A percentile compares a stretch with the other conserved stretches of the same genome.
phyloP scores from a whole-genome alignment of 2,113 vertebrate species.

The Chaetorhynchus papuensis region DNA sequence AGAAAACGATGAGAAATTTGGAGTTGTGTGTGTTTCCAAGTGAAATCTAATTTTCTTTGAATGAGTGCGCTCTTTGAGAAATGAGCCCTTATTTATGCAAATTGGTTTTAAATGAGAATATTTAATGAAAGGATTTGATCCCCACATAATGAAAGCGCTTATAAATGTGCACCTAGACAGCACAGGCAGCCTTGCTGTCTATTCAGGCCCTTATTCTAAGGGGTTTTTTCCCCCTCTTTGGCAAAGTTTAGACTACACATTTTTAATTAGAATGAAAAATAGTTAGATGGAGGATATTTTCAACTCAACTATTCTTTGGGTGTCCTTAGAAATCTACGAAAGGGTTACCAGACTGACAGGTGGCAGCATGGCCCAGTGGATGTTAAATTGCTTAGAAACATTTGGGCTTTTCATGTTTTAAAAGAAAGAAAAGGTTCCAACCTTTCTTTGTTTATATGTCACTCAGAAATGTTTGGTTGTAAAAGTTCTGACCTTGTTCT shows the following conservation, averaged over 20 bases:
- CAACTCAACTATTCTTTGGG: background rate
- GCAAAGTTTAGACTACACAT: background rate
- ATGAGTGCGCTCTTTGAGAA: conserved; percentile 29
- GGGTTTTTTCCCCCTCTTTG: background rate
- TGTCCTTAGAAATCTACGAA: background rate
- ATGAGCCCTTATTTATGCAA: conserved; percentile 67
- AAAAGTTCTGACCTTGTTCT: conserved; percentile 55
- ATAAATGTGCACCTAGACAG: conserved; percentile 44
- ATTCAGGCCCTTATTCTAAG: conserved; percentile 7
- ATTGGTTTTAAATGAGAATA: conserved; percentile 73
- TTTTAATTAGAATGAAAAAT: conserved; percentile 29
- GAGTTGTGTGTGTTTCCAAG: conserved; percentile 6
- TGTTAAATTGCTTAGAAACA: conserved; percentile 29
- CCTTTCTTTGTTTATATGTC: conserved; percentile 48
- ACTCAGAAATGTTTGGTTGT: conserved; percentile 17
- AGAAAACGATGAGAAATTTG: background rate
- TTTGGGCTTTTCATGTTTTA: conserved; percentile 17
- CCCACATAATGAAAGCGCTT: conserved; percentile 42
- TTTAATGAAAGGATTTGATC: conserved; percentile 59
- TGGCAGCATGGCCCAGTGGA: conserved; percentile 23
- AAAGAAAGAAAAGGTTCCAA: conserved; percentile 30
- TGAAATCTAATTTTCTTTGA: conserved; percentile 48
- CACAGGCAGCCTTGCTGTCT: background rate
- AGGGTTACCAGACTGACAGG: conserved; percentile 18
- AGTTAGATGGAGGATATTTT: conserved; percentile 8